phyloP scores from a whole-genome alignment of 2,888 invertebrate genomes.

The Ryuthela nishihirai region DNA sequence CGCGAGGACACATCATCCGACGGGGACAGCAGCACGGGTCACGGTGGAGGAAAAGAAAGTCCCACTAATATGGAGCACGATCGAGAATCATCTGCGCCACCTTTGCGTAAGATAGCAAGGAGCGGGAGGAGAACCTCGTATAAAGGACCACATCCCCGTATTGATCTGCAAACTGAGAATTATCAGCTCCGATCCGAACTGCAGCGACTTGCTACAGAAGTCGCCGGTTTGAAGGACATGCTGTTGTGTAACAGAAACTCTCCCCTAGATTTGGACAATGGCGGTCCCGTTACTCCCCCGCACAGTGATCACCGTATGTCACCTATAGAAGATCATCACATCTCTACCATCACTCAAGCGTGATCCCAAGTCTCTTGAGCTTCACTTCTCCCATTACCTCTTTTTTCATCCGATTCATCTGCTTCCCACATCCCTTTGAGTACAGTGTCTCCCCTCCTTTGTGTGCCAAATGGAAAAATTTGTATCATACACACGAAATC shows the following conservation, averaged over 20 bases:
- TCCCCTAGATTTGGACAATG: conserved; percentile 5
- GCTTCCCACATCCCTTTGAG: too few relatives aligned
- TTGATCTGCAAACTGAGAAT: conserved; percentile 52
- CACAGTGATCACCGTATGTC: too few relatives aligned
- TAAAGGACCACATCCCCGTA: conserved; percentile 55
- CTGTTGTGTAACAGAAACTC: conserved; percentile 28
- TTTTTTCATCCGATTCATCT: too few relatives aligned
- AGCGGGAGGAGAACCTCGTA: conserved; percentile 2
- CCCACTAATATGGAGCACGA: conserved; percentile 45
- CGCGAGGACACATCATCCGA: conserved; percentile 75
- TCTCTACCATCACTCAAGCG: too few relatives aligned
- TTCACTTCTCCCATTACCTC: too few relatives aligned
- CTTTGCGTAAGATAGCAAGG: conserved; percentile 45
- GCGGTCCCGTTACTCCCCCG: conserved; percentile 15
- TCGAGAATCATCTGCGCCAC: conserved; percentile 42
- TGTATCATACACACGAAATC: too few relatives aligned
- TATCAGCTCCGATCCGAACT: conserved; percentile 66
- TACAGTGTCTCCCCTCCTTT: too few relatives aligned
- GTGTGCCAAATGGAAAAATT: too few relatives aligned
- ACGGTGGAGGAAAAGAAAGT: conserved; percentile 34
- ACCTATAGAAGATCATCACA: too few relatives aligned
- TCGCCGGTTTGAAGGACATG: conserved; percentile 71
- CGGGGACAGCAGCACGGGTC: conserved; percentile 47
- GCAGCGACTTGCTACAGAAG: conserved; percentile 82
- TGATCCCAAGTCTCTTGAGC: too few relatives aligned